Evolutionary conservation across 2,797 vertebrate genomes (phyloP), one percentile per base, ranked within the genome.

Genomic region (Microctenopoma stevenorrisi): DNA sequence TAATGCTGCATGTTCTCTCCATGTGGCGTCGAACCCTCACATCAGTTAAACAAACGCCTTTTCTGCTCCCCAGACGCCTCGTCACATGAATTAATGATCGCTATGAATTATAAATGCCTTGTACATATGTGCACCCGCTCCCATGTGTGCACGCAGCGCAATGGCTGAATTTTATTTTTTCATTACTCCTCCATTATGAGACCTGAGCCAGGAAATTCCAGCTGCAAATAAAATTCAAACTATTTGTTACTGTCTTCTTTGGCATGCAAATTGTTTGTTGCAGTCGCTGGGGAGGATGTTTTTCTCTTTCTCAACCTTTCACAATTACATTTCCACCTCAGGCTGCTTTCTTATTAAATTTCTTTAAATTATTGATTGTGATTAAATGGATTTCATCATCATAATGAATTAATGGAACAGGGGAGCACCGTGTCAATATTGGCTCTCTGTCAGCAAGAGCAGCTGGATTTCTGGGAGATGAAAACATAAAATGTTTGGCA

Each of bases 311-410:
- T 72, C 47, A 14, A 49, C 63, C 76, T 83, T 78, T 76, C 57
- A 67, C 82, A 87, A 91, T 92, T 88, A 76, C 77, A 88, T 92
- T 92, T 85, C 81, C 82, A 89, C 89, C 84, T 86, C 72, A 66
- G 84, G 90, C 81, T 55, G 87, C 86, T 57, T 86, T 83, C 81
- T 86, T 84, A 87, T 91, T 86, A 79, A 74, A 81, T 79, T 84
- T 71, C 64, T 78, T 85, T 89, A 84, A 86, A 91, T 83, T 86
- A 90, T 87, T 79, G 79, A 89, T 89, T 28, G 26, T 76, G 81
- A 86, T 88, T 87, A 87, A 88, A 88, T 78, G 70, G 64, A 76
- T 81, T 82, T 83, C 60, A 83, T 88, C 80, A 78, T 76, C 64
- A 58, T 65, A 80, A 83, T 81, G 74, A 67, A 82, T 84, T 67